A percentile compares a stretch with the other conserved stretches of the same genome.
phyloP scores from a whole-genome alignment of 2,797 vertebrate genomes.

The Labeo calbasu region DNA sequence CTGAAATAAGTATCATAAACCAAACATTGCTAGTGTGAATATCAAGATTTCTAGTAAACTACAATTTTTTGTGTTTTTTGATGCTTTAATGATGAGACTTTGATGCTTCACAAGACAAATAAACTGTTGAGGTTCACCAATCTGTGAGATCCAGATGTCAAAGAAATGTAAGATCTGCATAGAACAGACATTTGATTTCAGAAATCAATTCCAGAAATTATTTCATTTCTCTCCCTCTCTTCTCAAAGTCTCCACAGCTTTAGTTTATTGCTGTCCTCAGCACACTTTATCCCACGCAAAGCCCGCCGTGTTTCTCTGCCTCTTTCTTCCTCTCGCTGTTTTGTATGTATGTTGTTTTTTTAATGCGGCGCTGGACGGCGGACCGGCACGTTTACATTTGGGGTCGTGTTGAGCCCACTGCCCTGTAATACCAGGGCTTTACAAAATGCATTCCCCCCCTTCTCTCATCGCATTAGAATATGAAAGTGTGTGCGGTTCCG shows the following conservation, averaged over 20 bases:
- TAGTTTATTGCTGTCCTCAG: slow-evolving; percentile 90
- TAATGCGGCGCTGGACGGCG: slow-evolving; percentile 81
- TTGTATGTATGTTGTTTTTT: slow-evolving; percentile 71
- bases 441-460: slow-evolving; percentile 93
- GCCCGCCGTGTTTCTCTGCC: slow-evolving; percentile 74
- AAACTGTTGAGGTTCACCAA: neutral
- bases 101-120: neutral
- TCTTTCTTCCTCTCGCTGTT: slow-evolving; percentile 68
- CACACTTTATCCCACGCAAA: slow-evolving; percentile 96
- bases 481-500: slow-evolving; percentile 91
- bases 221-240: slow-evolving; percentile 23
- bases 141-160: neutral
- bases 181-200: slow-evolving; percentile 6
- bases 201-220: slow-evolving; percentile 12
- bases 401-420: slow-evolving; percentile 89
- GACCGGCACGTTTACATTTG: slow-evolving; percentile 77
- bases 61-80: neutral
- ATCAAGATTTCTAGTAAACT: neutral
- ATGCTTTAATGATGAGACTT: neutral
- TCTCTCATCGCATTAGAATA: slow-evolving; percentile 97
- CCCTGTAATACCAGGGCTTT: slow-evolving; percentile 97
- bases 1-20: neutral
- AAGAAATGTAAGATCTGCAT: slow-evolving; percentile 28
- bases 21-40: neutral
- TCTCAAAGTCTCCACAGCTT: slow-evolving; percentile 53